Evolutionary conservation across 2,113 vertebrate genomes (phyloP), one percentile per base, ranked within the genome.

Genomic region (Takifugu bimaculatus): DNA sequence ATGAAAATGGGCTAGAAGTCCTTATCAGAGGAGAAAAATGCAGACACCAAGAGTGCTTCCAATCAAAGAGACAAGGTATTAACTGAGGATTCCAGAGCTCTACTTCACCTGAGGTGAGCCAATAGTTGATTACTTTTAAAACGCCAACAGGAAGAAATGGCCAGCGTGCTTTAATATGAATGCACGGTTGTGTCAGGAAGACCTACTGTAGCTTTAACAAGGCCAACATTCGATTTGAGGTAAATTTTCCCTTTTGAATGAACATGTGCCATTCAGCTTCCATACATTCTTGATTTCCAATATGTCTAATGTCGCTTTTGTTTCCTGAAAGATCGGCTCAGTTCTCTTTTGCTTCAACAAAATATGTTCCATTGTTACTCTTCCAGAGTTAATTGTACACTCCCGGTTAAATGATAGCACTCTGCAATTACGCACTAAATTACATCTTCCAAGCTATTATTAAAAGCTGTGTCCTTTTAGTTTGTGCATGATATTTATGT

Each of bases 1-100:
- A 89, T 88, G 83, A 86, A 84, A 88, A 88, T 82, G 87, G 85
- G 82, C 90, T 87, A 83, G 88, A 85, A 83, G 79, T 76, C 72
- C 68, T 89, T 82, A 90, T 90, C 85, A 88, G 83, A 84, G 80
- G 70, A 79, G 83, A 85, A 82, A 85, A 89, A 88, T 77, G 80
- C 83, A 87, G 83, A 88, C 83, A 85, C 67, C 80, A 91, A 81
- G 67, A 85, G 72, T 70, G 75, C 84, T 77, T 78, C 81, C 63
- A 85, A 87, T 90, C 74, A 87, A 87, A 80, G 80, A 76, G 53
- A 85, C n/a, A 61, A 83, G 48, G 69, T 56, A 58, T 70, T 83
- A 86, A 82, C 83, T 79, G 87, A 68, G 72, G 73, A 68, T 81
- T 50, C 57, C 57, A 49, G 74, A 64, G 72, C 68, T 60, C 64